Percentiles rank a stretch among this genome's conserved stretches.
Conservation (phyloP, 2,888 invertebrate genomes). For the Pyrochroa serraticornis region DNA sequence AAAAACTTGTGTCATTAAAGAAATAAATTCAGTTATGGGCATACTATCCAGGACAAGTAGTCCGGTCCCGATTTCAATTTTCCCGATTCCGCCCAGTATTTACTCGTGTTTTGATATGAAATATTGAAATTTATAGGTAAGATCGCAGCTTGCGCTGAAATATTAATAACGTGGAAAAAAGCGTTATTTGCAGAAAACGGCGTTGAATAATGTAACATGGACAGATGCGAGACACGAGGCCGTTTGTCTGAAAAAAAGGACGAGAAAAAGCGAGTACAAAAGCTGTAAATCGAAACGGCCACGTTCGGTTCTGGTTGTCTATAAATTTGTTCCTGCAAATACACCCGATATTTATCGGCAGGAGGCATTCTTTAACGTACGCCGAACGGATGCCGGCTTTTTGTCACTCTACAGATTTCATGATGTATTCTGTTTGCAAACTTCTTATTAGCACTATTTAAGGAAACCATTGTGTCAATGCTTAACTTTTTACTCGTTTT, state of each 20-base stretch:
- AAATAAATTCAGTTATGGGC: slow-evolving; percentile 52
- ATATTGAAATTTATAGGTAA: slow-evolving; percentile 10
- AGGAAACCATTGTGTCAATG: slow-evolving; percentile 52
- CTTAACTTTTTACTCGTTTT: slow-evolving; percentile 45
- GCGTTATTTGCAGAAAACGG: slow-evolving; percentile 29
- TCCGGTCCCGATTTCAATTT: slow-evolving; percentile 32
- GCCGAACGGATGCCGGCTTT: slow-evolving; percentile 48
- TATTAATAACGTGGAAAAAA: slow-evolving; percentile 27
- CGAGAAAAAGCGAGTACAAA: slow-evolving; percentile 37
- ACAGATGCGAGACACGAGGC: slow-evolving; percentile 49
- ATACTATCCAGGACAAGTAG: slow-evolving; percentile 43
- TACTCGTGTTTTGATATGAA: slow-evolving; percentile 34
- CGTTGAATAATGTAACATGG: slow-evolving; percentile 47
- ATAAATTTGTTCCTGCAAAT: slow-evolving; percentile 48
- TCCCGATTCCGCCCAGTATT: no score
- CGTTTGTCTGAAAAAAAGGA: slow-evolving; percentile 38
- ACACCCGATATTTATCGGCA: slow-evolving; percentile 42
- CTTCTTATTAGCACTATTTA: slow-evolving; percentile 54
- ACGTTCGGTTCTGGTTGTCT: slow-evolving; percentile 42
- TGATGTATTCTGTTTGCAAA: slow-evolving; percentile 52
- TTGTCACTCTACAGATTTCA: slow-evolving; percentile 51
- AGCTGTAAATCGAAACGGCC: slow-evolving; percentile 45
- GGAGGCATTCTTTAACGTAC: slow-evolving; percentile 47
- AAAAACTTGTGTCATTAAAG: slow-evolving; percentile 55
- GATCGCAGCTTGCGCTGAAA: slow-evolving; percentile 38